Evolutionary conservation across 1,140 invertebrate species (phyloP).

Genomic region (Harlomillsia oculata): DNA sequence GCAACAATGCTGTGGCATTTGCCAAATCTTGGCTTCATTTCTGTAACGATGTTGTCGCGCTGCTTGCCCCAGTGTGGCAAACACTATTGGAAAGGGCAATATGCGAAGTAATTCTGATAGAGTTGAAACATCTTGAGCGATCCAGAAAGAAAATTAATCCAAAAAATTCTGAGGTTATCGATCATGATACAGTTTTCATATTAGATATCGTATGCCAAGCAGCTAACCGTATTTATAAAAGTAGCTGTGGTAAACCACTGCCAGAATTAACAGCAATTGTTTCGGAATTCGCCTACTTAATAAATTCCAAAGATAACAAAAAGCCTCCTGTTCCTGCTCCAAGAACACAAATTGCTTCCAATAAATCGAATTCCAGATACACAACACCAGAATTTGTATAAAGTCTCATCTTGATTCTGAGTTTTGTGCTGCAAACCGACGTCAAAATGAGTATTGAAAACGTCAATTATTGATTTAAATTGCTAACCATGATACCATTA

Average conservation of each 20-base stretch:
- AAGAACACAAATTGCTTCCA: slow-evolving; percentile 5
- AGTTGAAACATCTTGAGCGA: slow-evolving; percentile 53
- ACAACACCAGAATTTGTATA: slow-evolving; percentile 28
- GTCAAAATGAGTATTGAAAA: background rate
- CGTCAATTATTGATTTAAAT: background rate
- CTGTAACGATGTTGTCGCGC: slow-evolving; percentile 56
- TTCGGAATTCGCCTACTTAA: slow-evolving; percentile 9
- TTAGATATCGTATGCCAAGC: slow-evolving; percentile 24
- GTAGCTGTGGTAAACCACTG: slow-evolving; percentile 15
- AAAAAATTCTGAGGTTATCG: slow-evolving; percentile 26
- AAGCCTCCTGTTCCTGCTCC: slow-evolving; percentile 22
- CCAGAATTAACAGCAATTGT: slow-evolving; percentile 20
- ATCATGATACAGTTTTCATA: slow-evolving; percentile 27
- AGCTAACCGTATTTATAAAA: slow-evolving; percentile 21
- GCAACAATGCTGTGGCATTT: slow-evolving; percentile 60
- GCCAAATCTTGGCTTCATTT: slow-evolving; percentile 55
- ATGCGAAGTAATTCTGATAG: slow-evolving; percentile 53
- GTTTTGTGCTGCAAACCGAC: background rate
- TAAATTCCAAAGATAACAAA: slow-evolving; percentile 2
- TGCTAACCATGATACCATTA: background rate
- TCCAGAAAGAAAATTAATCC: slow-evolving; percentile 22
- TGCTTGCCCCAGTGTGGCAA: slow-evolving; percentile 55
- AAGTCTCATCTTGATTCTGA: background rate
- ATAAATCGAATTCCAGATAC: slow-evolving; percentile 20
- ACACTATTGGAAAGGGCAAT: slow-evolving; percentile 53